Percentiles rank a stretch among this genome's conserved stretches.
Conservation (phyloP, 2,113 vertebrate genomes). For the Sterna hirundo region DNA sequence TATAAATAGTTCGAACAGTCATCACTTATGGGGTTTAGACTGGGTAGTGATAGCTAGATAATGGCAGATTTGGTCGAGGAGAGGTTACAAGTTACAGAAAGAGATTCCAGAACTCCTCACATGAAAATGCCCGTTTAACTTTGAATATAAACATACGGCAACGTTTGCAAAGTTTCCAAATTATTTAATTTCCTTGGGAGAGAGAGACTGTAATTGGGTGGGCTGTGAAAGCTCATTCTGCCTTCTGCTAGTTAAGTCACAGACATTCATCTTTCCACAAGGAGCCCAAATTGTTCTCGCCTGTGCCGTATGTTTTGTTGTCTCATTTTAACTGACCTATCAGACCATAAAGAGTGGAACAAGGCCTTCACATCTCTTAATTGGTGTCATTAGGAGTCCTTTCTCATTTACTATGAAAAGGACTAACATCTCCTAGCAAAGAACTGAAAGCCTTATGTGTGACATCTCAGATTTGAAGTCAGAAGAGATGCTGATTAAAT, state of each 20-base stretch:
- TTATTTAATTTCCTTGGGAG: neutral
- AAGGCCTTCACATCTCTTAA: constrained; percentile 17
- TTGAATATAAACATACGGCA: neutral
- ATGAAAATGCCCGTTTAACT: neutral
- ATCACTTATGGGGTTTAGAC: neutral
- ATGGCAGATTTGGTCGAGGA: neutral
- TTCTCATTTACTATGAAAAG: neutral
- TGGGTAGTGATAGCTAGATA: neutral
- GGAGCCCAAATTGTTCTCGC: constrained; percentile 22
- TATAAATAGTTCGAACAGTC: neutral
- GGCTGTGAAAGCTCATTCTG: neutral
- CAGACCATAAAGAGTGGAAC: neutral
- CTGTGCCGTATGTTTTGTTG: neutral
- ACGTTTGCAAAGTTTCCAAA: neutral
- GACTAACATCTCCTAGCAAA: neutral
- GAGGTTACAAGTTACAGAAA: neutral
- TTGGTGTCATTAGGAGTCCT: constrained; percentile 34
- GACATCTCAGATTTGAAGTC: neutral
- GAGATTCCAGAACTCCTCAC: neutral
- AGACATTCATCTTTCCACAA: constrained; percentile 12
- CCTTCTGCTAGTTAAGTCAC: neutral
- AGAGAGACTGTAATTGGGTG: neutral
- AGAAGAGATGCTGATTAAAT: neutral
- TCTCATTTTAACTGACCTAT: constrained; percentile 46
- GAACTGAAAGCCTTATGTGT: neutral